These are phyloP conservation scores for Hymenochirus boettgeri DNA, from an alignment of 2,113 vertebrate genomes.

Conservation along the genomic window DNA sequence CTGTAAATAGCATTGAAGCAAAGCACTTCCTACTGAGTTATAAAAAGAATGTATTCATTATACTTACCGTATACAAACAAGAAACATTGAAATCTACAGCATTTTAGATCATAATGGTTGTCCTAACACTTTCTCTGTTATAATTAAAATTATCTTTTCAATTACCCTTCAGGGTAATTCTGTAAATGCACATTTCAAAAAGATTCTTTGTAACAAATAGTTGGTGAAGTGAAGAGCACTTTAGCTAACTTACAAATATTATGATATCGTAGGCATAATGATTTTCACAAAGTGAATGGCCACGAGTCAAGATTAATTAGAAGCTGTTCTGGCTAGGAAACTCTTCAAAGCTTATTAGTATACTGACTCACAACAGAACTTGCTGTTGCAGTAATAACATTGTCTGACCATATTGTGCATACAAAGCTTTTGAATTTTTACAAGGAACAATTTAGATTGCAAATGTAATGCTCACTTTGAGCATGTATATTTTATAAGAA, in stretches of 20 bases:
- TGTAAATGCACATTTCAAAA: neutral
- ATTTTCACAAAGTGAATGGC: neutral
- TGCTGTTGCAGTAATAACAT: too few relatives aligned
- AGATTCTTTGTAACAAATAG: neutral
- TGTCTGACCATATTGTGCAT: too few relatives aligned
- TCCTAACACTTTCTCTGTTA: neutral
- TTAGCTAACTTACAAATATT: constrained; percentile 2
- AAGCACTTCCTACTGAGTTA: neutral
- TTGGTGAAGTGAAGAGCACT: neutral
- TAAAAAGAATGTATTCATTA: neutral
- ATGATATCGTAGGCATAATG: neutral
- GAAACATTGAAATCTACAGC: neutral
- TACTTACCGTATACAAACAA: neutral
- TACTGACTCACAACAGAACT: neutral
- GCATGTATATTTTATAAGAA: too few relatives aligned
- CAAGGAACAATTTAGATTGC: too few relatives aligned
- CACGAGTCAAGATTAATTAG: neutral
- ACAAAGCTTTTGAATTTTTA: too few relatives aligned
- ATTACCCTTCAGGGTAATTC: constrained; percentile 12
- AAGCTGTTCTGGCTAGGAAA: neutral
- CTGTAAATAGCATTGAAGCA: neutral
- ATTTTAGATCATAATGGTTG: neutral
- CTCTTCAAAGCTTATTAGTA: neutral
- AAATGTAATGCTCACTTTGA: too few relatives aligned
- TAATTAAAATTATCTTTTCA: constrained; percentile 14